phyloP scores from a whole-genome alignment of 2,113 vertebrate genomes.

The mouse (Mus musculus) region GRCm39 chr14:8903501-8904000 shows the following conservation, averaged over 20 bases:
- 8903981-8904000: conserved; percentile 63
- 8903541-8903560: background rate
- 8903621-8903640: background rate
- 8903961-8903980: background rate
- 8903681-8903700: background rate
- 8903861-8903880: background rate
- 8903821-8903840: background rate
- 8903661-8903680: background rate
- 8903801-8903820: background rate
- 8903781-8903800: background rate
- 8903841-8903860: background rate
- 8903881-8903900: background rate
- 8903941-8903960: background rate
- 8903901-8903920: background rate
- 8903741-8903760: background rate
- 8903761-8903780: background rate
- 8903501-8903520: background rate
- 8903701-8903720: background rate
- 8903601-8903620: background rate
- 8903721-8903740: background rate
- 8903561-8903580: background rate
- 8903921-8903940: too few relatives aligned
- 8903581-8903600: background rate
- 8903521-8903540: too few relatives aligned
- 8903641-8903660: background rate